Base-by-base conservation (phyloP, 2,113 vertebrate genomes). In the Mus pahari region DNA sequence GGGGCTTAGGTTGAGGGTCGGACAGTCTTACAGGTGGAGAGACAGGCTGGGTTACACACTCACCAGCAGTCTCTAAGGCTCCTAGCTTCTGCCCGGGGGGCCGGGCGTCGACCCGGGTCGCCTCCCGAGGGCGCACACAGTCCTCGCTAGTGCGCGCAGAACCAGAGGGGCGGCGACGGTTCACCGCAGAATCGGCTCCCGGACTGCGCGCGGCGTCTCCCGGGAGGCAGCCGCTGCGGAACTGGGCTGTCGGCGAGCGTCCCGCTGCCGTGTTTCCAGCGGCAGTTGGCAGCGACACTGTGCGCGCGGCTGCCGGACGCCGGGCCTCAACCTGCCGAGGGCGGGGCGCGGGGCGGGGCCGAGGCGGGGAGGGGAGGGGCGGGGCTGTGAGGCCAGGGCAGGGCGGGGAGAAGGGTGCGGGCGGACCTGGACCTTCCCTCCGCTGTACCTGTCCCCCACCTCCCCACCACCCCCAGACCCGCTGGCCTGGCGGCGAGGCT, bases 251-350 rank as follows among this genome's bases (percentile, higher is more conserved):
- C 16, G 6, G 39, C 3, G 31, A 36, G 8, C 4, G n/a, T 33
- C 81, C 24, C 50, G 26, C 55, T 7, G 42, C 74, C 0, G 74
- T 22, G n/a, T 60, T 3, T 53, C 50, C 4, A 4, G 7, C 42
- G 77, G 22, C 1, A 2, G 8, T 0, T 33, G 33, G 10, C 20
- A 66, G 74, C 53, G 0, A 73, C 33, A 95, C 91, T 97, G 93
- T 74, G 93, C 78, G 50, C 73, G 55, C 58, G 1, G 90, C 70
- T 0, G 60, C 87, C 0, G 20, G 84, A 64, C 82, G 42, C 78
- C 0, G 0, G 53, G 48, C 84, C 91, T 74, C 94, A 98, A 97
- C 97, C 97, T 97, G 96, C 62, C 75, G 68, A 33, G 93, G 96
- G 97, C 94, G 94, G 97, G 95, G 86, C 93, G 50, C 79, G 5